Conservation (phyloP, 2,888 invertebrate genomes). For the Rosalia funebris region DNA sequence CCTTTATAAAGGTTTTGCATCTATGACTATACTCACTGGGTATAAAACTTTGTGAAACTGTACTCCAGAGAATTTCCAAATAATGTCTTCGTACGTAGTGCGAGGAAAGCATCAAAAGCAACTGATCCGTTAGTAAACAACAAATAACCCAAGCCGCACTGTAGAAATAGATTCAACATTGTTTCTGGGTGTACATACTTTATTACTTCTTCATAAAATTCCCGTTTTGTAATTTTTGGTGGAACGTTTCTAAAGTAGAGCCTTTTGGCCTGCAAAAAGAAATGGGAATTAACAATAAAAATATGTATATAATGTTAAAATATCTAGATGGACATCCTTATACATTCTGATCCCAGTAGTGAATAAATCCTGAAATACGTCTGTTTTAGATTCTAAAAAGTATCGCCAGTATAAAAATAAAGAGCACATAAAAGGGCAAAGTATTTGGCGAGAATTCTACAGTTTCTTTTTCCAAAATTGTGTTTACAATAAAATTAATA, state of each 20-base stretch:
- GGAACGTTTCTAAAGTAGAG: constrained; percentile 36
- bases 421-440: too few species aligned
- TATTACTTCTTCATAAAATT: constrained; percentile 34
- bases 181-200: constrained; percentile 18
- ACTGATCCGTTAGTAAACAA: constrained; percentile 25
- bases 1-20: too few species aligned
- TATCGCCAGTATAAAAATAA: too few species aligned
- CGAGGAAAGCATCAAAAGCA: constrained; percentile 22
- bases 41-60: constrained; percentile 30
- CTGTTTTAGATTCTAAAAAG: too few species aligned
- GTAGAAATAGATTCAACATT: constrained; percentile 33
- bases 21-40: constrained; percentile 23
- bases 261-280: constrained; percentile 32
- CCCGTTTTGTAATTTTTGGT: constrained; percentile 29
- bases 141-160: constrained; percentile 30
- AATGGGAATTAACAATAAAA: not conserved
- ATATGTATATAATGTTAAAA: too few species aligned
- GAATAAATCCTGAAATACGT: too few species aligned
- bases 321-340: too few species aligned
- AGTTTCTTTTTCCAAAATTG: too few species aligned
- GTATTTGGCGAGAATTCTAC: too few species aligned
- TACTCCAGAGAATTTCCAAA: constrained; percentile 24
- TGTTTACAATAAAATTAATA: too few species aligned
- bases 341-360: too few species aligned
- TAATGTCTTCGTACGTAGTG: constrained; percentile 18